Percentiles rank a stretch among this genome's conserved stretches.
Conservation (phyloP, 1,140 invertebrate species). For the Ridgeia piscesae region DNA sequence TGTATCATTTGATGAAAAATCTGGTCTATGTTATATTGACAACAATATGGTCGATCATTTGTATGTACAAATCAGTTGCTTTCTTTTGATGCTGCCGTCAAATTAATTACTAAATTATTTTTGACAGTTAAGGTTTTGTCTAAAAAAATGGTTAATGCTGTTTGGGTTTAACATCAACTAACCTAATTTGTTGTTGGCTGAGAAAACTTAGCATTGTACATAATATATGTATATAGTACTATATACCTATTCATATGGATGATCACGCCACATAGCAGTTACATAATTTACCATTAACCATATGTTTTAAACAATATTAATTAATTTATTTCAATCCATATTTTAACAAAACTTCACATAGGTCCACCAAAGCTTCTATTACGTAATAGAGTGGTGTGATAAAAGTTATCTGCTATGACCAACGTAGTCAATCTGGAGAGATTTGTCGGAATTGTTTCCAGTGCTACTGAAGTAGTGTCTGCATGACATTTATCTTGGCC, state of each 20-base stretch:
- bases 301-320: neutral
- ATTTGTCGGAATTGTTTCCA: neutral
- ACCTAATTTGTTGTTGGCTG: no score
- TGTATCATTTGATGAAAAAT: no score
- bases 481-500: neutral
- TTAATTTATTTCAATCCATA: neutral
- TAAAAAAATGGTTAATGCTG: no score
- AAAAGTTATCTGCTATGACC: neutral
- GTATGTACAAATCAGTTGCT: no score
- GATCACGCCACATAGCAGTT: neutral
- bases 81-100: no score
- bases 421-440: no score
- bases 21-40: no score
- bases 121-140: no score
- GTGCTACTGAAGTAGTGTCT: neutral
- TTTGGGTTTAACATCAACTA: no score
- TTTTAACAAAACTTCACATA: neutral
- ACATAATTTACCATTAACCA: neutral
- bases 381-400: neutral
- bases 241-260: neutral
- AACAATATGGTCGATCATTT: no score
- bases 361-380: no score
- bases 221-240: neutral
- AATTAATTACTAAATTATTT: no score
- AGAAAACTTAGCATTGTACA: neutral